Evolutionary conservation across 2,113 vertebrate genomes (phyloP), one percentile per base, ranked within the genome.

Genomic region (Mandrillus leucophaeus): DNA sequence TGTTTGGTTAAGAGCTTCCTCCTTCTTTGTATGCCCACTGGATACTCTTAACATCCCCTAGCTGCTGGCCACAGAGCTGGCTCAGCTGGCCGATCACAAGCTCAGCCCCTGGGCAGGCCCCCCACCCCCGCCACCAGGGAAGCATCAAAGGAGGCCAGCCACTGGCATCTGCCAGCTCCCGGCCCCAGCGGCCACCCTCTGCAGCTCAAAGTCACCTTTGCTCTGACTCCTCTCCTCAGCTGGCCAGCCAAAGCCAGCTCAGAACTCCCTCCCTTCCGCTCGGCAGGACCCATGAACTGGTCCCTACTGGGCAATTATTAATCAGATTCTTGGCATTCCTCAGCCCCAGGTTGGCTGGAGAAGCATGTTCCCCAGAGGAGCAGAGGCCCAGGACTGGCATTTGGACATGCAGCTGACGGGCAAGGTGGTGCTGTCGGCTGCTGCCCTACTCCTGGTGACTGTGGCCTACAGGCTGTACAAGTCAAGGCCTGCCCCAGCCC

Each of bases 391-490:
- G 86, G 98, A 97, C 97, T 98, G 99, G 96, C 98, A 99, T 76
- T 98, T 98, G 92, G 99, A 99, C 98, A 99, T 99, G 99, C 99
- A 98, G 98, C 99, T 99, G 84, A 97, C 99, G 0, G 98, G 99
- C 95, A 99, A 99, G 98, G 98, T 99, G 97, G 98, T 99, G 38
- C 92, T 99, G 82, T 99, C 99, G 0, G 98, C 99, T 0, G 98
- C 98, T 0, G 98, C 98, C 0, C 98, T 99, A 90, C 97, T 99
- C 85, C 98, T 99, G 66, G 98, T 99, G 66, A 98, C 99, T 0
- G 98, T 98, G 97, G 99, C 98, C 0, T 99, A 99, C 98, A 98
- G 98, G 94, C 99, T 99, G 45, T 99, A 99, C 86, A 99, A 96
- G 96, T 99, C 99, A 43, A 99, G 99, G 32, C 96, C 92, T 0